Evolutionary conservation across 2,797 vertebrate genomes (phyloP), one percentile per base, ranked within the genome.

Genomic region (Alauda arvensis): DNA sequence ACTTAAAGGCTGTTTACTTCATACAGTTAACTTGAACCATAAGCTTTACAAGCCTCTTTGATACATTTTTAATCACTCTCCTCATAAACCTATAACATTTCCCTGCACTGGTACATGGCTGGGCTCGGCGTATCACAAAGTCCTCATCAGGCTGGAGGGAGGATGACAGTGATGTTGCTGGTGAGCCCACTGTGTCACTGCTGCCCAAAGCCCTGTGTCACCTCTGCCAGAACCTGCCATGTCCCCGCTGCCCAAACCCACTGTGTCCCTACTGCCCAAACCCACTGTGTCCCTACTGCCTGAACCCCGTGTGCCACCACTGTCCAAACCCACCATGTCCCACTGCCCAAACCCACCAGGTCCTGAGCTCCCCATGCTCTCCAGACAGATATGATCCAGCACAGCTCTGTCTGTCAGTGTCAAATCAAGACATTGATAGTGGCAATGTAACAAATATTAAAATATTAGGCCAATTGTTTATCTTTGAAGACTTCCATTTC

Each of bases 31-130:
- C 97, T 97, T 97, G 96, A 97, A 96, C 97, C 97, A 97, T 97
- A 97, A 97, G 97, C 97, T 97, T 96, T 96, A 96, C 93, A 95
- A 97, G 96, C 92, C 96, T 97, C 95, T 97, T 95, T 96, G 96
- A 97, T 98, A 97, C 97, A 97, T 96, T 97, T 97, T 97, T 97
- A 97, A 97, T 98, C 97, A 96, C 95, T 95, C 94, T 96, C 95
- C 95, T 96, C 95, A 95, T 96, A 96, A 97, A 97, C 94, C 95
- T 94, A 16, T 81, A 96, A 94, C 93, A 94, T 94, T 95, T 95
- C 83, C 85, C 89, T 52, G 90, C 83, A 76, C 31, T 31, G 89
- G 90, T 76, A 83, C 87, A 85, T 13, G 66, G 70, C 88, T 83
- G 87, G 77, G 84, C 87, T 94, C 72, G 80, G 84, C 29, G 4